A percentile compares a stretch with the other conserved stretches of the same genome.
Evolutionary conservation across 1,140 invertebrate genomes (phyloP).

Genomic region (Calliopsis andreniformis): DNA sequence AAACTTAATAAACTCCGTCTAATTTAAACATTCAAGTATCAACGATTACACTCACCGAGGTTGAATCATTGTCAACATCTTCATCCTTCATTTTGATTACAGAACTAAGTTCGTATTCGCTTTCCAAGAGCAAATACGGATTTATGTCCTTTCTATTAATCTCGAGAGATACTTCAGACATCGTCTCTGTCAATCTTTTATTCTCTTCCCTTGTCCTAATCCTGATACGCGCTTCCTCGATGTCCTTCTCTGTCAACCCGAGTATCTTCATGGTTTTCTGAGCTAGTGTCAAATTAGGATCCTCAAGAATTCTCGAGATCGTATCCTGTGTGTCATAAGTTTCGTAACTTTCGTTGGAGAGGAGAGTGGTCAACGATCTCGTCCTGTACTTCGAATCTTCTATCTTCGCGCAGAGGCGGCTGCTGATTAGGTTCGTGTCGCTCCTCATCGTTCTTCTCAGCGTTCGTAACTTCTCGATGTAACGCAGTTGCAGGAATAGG

Average conservation of each 20-base stretch:
- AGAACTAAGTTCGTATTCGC: background rate
- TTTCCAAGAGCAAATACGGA: background rate
- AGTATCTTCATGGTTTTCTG: conserved; percentile 67
- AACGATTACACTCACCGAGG: no score
- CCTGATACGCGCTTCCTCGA: conserved; percentile 43
- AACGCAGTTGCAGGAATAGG: conserved; percentile 55
- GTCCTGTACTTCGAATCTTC: conserved; percentile 28
- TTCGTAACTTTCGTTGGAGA: conserved; percentile 40
- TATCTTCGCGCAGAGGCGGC: background rate
- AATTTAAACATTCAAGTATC: no score
- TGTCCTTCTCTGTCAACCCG: conserved; percentile 52
- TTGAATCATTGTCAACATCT: no score
- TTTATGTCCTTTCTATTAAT: no score
- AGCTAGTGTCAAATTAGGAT: conserved; percentile 36
- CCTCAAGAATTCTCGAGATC: conserved; percentile 19
- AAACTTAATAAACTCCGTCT: no score
- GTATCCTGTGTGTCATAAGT: conserved; percentile 39
- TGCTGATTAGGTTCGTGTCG: background rate
- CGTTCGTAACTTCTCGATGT: conserved; percentile 9
- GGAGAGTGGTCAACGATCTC: conserved; percentile 51
- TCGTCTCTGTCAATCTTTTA: background rate
- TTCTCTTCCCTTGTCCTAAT: conserved; percentile 15
- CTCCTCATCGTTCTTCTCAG: conserved; percentile 12
- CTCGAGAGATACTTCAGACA: background rate
- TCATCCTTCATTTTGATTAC: no score